Percentiles rank a stretch among this genome's conserved stretches.
Evolutionary conservation across 2,888 invertebrate genomes (phyloP).

Genomic region (Nipponacmea schrenckii): DNA sequence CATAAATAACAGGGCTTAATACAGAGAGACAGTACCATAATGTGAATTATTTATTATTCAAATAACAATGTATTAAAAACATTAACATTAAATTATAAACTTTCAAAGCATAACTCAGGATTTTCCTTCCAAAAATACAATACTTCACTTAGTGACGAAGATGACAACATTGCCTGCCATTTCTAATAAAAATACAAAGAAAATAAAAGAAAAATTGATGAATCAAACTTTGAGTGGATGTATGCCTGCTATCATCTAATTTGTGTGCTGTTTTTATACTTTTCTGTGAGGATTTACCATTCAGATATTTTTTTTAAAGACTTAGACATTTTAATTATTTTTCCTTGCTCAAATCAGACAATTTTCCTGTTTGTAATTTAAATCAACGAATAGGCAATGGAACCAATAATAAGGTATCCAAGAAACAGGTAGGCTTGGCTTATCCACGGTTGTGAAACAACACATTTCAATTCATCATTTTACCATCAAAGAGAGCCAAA

Average conservation of each 20-base stretch:
- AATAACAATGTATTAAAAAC: not conserved
- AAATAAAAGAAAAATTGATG: too few species aligned
- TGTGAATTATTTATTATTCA: too few species aligned
- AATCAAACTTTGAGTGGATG: conserved; percentile 1
- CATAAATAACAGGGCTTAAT: too few species aligned
- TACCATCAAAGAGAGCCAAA: too few species aligned
- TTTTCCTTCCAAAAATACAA: conserved; percentile 6
- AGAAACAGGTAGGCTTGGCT: not conserved
- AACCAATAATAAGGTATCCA: too few species aligned
- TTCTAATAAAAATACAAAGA: not conserved
- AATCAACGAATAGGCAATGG: too few species aligned
- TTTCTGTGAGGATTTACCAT: not conserved
- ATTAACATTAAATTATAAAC: conserved; percentile 2
- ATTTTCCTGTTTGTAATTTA: too few species aligned
- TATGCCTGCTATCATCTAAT: not conserved
- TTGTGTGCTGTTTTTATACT: conserved; percentile 1
- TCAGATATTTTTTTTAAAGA: not conserved
- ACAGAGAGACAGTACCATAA: too few species aligned
- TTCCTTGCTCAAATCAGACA: not conserved
- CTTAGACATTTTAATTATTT: not conserved
- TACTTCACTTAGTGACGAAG: conserved; percentile 1
- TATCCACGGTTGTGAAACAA: not conserved
- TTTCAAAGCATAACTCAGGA: conserved; percentile 3
- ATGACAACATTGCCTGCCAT: not conserved
- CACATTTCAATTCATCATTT: too few species aligned